Evolutionary conservation across 2,888 invertebrate genomes (phyloP), one percentile per base, ranked within the genome.

Genomic region (Polia nebulosa): DNA sequence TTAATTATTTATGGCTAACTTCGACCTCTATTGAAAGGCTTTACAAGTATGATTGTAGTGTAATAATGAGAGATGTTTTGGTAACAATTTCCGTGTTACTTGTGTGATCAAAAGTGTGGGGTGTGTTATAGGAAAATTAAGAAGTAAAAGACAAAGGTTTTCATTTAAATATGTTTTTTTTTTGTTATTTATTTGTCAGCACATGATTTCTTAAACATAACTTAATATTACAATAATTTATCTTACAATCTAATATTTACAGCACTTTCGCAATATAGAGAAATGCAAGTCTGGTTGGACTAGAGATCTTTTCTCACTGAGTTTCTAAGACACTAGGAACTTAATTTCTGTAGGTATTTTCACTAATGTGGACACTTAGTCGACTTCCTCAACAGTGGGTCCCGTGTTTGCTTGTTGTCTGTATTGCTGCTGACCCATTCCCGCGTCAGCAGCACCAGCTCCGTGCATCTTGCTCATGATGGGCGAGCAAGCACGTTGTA

Each of bases 391-490:
- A 1, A 92, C 89, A 0, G 91, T 91, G n/a, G 92, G 90, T 20
- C 92, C 91, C 0, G 84, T 61, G 65, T 76, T 68, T 52, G 75
- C 70, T 22, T 78, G 68, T 22, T 83, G 84, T 5, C 78, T 57
- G 45, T 85, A 76, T 57, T 88, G 87, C 22, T 83, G 85, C 51
- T 80, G 71, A 22, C 78, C 78, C 57, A 76, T 51, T 59, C 80
- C 65, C 73, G 85, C 52, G 73, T 76, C 67, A 60, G 81, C 41
- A 1, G 92, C 95, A 1, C 91, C 95, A 0, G 96, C 96, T 72
- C 97, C 97, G 79, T 96, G 96, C 85, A 96, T 85, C 85, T 96
- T 96, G 76, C 92, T 94, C 96, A 96, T 96, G 49, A 96, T 82
- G 1, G 96, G 97, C 88, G 87, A 95, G 84, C 97, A 97, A 17